Evolutionary conservation across 1,140 invertebrate genomes (phyloP), one percentile per base, ranked within the genome.

Genomic region (Eciton burchellii): DNA sequence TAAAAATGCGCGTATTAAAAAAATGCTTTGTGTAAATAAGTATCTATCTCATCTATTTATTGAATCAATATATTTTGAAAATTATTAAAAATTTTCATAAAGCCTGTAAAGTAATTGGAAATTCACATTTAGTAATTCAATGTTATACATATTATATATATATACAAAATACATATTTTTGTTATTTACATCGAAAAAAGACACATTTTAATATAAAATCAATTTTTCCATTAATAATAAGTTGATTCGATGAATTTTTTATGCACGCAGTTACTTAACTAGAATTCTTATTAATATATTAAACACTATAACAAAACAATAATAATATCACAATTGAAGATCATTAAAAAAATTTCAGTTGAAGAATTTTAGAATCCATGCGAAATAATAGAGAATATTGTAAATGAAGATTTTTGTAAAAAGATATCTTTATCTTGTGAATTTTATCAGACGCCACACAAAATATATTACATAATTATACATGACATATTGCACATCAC

Each of bases 351-450:
- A 35, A 35, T 35, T 35, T 6, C 6, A 35, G 35, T 35, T 35
- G 35, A 35, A 35, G 35, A 35, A 35, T 2, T 35, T 72, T 43
- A 72, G 41, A 59, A 9, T 0, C 14, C 14, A 11, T 3, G 6
- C 6, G 56, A 2, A 26, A 72, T 57, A 26, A 73, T 2, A 56
- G 11, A 57, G 21, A 72, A 16, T 72, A 72, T 43, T 72, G 1
- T 1, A 56, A 41, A 0, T 1, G 4, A 4, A 6, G 8, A 43
- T 26, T 59, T 41, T 59, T 59, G 29, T 59, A 73, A 43, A 3
- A 62, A 41, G n/a, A 19, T 60, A 19, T 8, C 26, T 45, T 60
- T 59, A 60, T 45, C 35, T 41, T 12, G 35, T 35, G 0, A 56
- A 41, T 41, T 14, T 72, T 72, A 72, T 72, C 70, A 43, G 1